A percentile compares a stretch with the other conserved stretches of the same genome.
Evolutionary conservation across 2,797 vertebrate species (phyloP).

Genomic region (Lepus oiostolus): DNA sequence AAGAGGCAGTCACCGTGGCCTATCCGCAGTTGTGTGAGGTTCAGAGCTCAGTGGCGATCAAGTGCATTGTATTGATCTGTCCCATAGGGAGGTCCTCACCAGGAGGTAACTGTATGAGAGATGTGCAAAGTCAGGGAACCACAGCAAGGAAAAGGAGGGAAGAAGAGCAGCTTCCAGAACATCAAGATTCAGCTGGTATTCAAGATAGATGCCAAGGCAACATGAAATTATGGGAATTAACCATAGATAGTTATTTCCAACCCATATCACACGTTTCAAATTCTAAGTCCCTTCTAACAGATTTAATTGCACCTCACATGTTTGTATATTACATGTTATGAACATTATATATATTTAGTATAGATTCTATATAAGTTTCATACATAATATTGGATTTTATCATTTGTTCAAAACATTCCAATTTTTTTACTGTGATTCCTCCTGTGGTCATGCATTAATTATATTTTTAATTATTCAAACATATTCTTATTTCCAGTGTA

Average conservation of each 20-base stretch:
- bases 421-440: neutral
- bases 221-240: neutral
- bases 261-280: neutral
- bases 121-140: neutral
- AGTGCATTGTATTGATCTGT: neutral
- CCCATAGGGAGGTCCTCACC: neutral
- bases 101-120: neutral
- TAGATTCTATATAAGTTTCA: neutral
- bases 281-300: neutral
- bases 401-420: slow-evolving; percentile 20
- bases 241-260: neutral
- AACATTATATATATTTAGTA: too few species aligned
- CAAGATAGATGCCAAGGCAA: neutral
- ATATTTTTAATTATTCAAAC: neutral
- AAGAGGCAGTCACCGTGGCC: neutral
- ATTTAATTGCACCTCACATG: neutral
- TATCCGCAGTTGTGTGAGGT: neutral
- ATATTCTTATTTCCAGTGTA: neutral
- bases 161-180: neutral
- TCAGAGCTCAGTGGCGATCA: neutral
- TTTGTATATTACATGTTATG: neutral
- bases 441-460: neutral
- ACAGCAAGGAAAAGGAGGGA: neutral
- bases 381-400: neutral
- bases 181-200: neutral